These are phyloP conservation scores for Ammodytes dubius DNA, from an alignment of 2,113 vertebrate species.

Conservation along the genomic window DNA sequence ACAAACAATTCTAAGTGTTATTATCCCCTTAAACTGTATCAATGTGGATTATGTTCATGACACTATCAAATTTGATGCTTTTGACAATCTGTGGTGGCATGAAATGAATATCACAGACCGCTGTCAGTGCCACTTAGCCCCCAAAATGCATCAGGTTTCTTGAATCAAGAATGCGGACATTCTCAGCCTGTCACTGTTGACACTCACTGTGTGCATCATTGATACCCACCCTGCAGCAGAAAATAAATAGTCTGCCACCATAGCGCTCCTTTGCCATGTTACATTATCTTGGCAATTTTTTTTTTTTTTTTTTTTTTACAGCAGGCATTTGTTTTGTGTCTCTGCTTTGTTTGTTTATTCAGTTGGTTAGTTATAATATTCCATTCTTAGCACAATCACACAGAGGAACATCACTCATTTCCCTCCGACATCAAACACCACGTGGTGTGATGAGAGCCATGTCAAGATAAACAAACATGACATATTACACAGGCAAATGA, in stretches of 20 bases:
- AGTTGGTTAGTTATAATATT: conserved; percentile 66
- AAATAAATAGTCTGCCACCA: conserved; percentile 68
- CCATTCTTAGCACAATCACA: conserved; percentile 75
- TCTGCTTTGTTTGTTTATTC: conserved; percentile 60
- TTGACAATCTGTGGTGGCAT: conserved; percentile 35
- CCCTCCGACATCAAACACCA: conserved; percentile 61
- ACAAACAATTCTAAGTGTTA: background rate
- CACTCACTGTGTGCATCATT: conserved; percentile 61
- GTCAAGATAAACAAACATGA: conserved; percentile 80
- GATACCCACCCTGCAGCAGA: conserved; percentile 43
- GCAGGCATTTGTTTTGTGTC: conserved; percentile 44
- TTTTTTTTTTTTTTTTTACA: conserved; percentile 17
- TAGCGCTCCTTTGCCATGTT: conserved; percentile 50
- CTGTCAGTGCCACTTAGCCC: conserved; percentile 53
- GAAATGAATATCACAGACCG: conserved; percentile 43
- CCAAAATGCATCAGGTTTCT: conserved; percentile 55
- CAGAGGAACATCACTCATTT: conserved; percentile 54
- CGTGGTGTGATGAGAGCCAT: conserved; percentile 54
- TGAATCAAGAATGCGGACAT: conserved; percentile 53
- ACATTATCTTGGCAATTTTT: conserved; percentile 52
- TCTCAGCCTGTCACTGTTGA: conserved; percentile 62
- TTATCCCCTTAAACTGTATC: background rate
- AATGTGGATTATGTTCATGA: background rate
- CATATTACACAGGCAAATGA: conserved; percentile 77
- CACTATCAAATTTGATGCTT: conserved; percentile 12